Evolutionary conservation across 2,888 invertebrate species (phyloP), one percentile per base, ranked within the genome.

Genomic region (Zele albiditarsus): DNA sequence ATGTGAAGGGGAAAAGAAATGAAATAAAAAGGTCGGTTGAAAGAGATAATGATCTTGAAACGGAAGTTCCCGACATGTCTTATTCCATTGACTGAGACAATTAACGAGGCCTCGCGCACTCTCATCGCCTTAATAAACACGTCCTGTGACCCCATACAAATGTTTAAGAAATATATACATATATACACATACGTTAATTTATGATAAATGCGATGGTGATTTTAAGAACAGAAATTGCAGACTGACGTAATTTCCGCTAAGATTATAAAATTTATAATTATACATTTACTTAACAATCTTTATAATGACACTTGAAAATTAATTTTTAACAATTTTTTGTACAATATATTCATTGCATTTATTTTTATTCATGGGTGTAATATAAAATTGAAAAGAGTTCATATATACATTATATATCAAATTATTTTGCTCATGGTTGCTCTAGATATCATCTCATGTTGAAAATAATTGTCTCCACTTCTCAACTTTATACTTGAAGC

Each of bases 1-100:
- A 20, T 53, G n/a, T 33, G 16, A 60, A 2, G 33, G 20, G 12
- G 5, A 16, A 63, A 72, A 16, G 49, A 72, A 49, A n/a, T 33
- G 12, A 25, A 14, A 65, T 23, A 25, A n/a, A 62, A 65, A 53
- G 12, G 14, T 49, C 12, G 4, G 25, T 16, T n/a, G 10, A 10
- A 23, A 46, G 42, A 58, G 75, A 79, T 79, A 75, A 79, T 46
- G 69, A 78, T 73, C 73, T 67, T 67, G 46, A 73, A 76, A 71
- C 79, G 80, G 80, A 80, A 77, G 79, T 73, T 20, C 20, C 53
- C 75, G 63, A 71, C 75, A 74, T 78, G 80, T 80, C 78, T 80
- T 80, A 77, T 80, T 73, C 76, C 79, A 79, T 77, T 78, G 77
- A 76, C 73, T 66, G 62, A 76, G 71, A 77, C 70, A 69, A 77